phyloP scores from a whole-genome alignment of 2,888 invertebrate species.

The Lasioglossum figueresi region DNA sequence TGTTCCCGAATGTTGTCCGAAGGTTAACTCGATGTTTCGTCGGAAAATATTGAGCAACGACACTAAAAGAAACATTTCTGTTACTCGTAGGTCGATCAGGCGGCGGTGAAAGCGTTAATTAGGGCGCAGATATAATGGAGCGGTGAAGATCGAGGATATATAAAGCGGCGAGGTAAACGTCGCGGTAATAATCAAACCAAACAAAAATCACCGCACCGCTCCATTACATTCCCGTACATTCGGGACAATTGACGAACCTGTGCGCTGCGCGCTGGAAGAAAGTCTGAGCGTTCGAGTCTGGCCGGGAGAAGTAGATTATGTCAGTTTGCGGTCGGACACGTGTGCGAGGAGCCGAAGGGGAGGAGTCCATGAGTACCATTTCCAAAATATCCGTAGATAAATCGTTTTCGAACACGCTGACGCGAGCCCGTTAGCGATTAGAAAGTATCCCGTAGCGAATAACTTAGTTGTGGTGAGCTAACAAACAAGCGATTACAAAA shows the following conservation, averaged over 20 bases:
- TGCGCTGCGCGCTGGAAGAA: background rate
- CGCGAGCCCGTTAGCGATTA: constrained; percentile 55
- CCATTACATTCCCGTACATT: too few species aligned
- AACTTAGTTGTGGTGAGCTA: constrained; percentile 49
- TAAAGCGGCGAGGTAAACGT: too few species aligned
- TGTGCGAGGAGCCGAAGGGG: constrained; percentile 53
- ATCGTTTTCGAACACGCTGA: constrained; percentile 66
- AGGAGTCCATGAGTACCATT: constrained; percentile 33
- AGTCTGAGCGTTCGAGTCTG: background rate
- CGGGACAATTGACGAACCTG: background rate
- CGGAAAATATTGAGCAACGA: background rate
- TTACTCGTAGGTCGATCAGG: background rate
- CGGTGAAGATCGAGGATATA: too few species aligned
- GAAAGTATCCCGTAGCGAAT: constrained; percentile 54
- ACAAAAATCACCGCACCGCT: too few species aligned
- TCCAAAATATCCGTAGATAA: constrained; percentile 56
- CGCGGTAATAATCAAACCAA: too few species aligned
- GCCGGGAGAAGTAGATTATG: constrained; percentile 9
- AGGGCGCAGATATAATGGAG: background rate
- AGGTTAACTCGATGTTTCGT: background rate
- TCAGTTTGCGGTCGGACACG: constrained; percentile 12
- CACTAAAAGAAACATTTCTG: background rate
- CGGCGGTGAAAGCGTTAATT: background rate
- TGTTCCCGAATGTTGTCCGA: too few species aligned
- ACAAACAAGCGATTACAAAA: constrained; percentile 39